phyloP scores from a whole-genome alignment of 1,140 invertebrate species.

The Hetaerina americana region DNA sequence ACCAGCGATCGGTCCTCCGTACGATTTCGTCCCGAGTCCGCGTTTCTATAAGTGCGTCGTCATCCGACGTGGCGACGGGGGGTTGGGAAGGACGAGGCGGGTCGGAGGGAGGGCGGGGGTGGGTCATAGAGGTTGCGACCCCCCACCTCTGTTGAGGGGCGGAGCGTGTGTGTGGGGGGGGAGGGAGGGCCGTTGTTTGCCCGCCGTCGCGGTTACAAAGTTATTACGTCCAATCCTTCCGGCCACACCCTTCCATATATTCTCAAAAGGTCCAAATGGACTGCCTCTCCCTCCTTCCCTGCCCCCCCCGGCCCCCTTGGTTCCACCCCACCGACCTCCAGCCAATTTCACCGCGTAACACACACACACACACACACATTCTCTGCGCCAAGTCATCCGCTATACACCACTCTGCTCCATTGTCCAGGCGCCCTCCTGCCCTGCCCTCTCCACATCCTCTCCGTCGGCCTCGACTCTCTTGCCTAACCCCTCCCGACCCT shows the following conservation, averaged over 20 bases:
- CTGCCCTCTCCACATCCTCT: too few relatives aligned
- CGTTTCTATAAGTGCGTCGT: neutral
- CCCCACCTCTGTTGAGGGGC: too few relatives aligned
- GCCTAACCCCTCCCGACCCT: too few relatives aligned
- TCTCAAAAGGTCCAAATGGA: neutral
- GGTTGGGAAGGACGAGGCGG: too few relatives aligned
- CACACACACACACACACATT: too few relatives aligned
- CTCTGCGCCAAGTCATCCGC: too few relatives aligned
- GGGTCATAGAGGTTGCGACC: too few relatives aligned
- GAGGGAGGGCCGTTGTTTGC: neutral
- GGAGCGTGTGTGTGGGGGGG: too few relatives aligned
- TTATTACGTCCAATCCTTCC: neutral
- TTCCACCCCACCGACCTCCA: neutral
- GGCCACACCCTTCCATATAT: neutral
- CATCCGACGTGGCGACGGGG: neutral
- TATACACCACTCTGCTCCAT: too few relatives aligned
- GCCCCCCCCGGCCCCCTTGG: neutral
- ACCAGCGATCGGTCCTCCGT: neutral
- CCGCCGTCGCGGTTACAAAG: neutral
- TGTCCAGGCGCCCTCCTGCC: too few relatives aligned
- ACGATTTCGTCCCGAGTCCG: neutral
- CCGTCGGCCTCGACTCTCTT: too few relatives aligned
- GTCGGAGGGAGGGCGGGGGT: too few relatives aligned
- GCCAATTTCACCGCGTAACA: neutral
- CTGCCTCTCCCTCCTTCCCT: neutral